Percentiles rank a stretch among this genome's conserved stretches.
These are phyloP conservation scores for Sinocyclocheilus grahami DNA, from an alignment of 2,113 vertebrate species.

Conservation along the genomic window DNA sequence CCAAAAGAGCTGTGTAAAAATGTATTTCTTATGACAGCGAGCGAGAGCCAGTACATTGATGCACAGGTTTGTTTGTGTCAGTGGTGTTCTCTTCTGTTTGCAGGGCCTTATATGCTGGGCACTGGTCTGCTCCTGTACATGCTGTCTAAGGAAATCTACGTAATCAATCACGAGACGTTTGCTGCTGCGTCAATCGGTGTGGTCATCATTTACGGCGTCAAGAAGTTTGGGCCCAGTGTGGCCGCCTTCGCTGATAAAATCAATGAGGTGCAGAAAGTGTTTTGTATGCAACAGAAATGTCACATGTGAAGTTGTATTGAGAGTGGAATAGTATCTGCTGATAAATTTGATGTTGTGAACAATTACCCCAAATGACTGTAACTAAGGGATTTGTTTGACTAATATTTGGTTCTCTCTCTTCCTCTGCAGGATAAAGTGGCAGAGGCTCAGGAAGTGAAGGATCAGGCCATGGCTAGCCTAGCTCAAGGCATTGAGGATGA, in stretches of 20 bases:
- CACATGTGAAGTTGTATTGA: neutral
- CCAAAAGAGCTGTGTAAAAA: too few species aligned
- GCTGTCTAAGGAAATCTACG: constrained; percentile 95
- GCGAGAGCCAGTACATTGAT: neutral
- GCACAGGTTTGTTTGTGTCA: too few species aligned
- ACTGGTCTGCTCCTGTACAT: constrained; percentile 86
- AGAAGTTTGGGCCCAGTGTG: constrained; percentile 82
- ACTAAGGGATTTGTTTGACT: neutral
- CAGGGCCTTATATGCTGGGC: constrained; percentile 93
- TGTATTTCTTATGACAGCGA: neutral
- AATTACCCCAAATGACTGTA: neutral
- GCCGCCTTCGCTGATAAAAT: constrained; percentile 89
- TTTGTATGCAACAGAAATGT: neutral
- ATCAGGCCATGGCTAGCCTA: constrained; percentile 65
- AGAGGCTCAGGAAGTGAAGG: constrained; percentile 76
- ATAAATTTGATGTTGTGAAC: neutral
- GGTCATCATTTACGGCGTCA: constrained; percentile 81
- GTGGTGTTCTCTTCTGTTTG: neutral
- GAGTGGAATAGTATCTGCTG: neutral
- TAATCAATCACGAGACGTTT: constrained; percentile 89
- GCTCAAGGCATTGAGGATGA: constrained; percentile 79
- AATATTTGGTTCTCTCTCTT: neutral
- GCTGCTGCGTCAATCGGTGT: constrained; percentile 68
- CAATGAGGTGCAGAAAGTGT: constrained; percentile 79
- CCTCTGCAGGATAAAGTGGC: constrained; percentile 82